Evolutionary conservation across 2,113 vertebrate genomes (phyloP).

Genomic region (Tinamus guttatus): DNA sequence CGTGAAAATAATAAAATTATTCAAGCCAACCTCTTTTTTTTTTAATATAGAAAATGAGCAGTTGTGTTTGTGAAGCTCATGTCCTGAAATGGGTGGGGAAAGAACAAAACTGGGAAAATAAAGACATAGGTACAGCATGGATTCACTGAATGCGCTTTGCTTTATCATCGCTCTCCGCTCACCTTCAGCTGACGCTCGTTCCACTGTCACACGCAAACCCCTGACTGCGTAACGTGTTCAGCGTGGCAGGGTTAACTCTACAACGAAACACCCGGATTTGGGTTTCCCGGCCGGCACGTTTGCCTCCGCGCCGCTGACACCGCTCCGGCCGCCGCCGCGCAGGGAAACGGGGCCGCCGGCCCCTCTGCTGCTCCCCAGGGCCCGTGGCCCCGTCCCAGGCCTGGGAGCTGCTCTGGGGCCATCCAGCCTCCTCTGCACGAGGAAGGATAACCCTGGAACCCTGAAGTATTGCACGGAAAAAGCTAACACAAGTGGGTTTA

Average conservation of each 20-base stretch:
- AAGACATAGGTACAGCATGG: background rate
- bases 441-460: background rate
- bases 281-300: background rate
- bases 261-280: background rate
- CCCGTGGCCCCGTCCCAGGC: background rate
- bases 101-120: background rate
- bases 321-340: background rate
- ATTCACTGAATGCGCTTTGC: too few relatives aligned
- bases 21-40: background rate
- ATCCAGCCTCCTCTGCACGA: background rate
- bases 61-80: fast-evolving
- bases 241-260: background rate
- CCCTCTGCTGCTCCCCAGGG: background rate
- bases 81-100: background rate
- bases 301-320: background rate
- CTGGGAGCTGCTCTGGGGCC: fast-evolving
- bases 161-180: background rate
- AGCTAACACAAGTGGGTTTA: background rate
- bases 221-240: background rate
- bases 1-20: background rate
- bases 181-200: background rate
- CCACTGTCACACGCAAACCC: background rate
- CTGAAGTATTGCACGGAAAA: background rate
- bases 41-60: fast-evolving
- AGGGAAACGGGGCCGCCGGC: background rate